Base-by-base conservation (phyloP, 2,888 invertebrate genomes). In the Melanostoma mellinum region DNA sequence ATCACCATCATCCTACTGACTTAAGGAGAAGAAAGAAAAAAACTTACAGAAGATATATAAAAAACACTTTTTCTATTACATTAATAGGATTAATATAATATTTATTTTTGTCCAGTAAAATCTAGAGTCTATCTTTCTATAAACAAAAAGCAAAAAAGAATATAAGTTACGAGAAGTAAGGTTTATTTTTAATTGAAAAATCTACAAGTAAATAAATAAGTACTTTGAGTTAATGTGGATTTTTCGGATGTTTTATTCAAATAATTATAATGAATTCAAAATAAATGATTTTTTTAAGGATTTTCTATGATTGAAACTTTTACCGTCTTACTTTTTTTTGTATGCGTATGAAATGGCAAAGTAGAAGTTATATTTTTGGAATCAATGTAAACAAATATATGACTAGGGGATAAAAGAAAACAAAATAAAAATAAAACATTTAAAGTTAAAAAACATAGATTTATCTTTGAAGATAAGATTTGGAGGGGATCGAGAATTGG, bases 41-140 rank as follows among this genome's bases (percentile, higher is more conserved):
- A 3, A 56, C 0, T n/a, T 30, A 32, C 44, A 58, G 6, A 40
- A 35, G 9, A 46, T 36, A 30, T 74, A 56, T 69, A 56, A 36
- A 75, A 80, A 60, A 56, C 67, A 71, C 58, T 81, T 81, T 68
- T 84, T 84, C 84, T 84, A 84, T 84, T 84, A 84, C 84, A 84
- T 84, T 84, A 84, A 84, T 84, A 84, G 84, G 79, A 84, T 84
- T 75, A 84, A 52, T 58, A 73, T 35, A 8, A 76, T 78, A 84
- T 84, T 78, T 84, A 84, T 79, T 84, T 84, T 79, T 71, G 61
- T 60, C 65, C 44, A 60, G 42, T 71, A 67, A 81, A 69, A 71
- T 79, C 53, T 46, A 61, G 44, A 72, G 33, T 40, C 40, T 4
- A 30, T 20, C 42, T 72, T 67, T 67, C 71, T 72, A 52, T 46